Percentiles rank a stretch among this genome's conserved stretches.
phyloP scores from a whole-genome alignment of 1,140 invertebrate genomes.

The Lepidotrigona ventralis region DNA sequence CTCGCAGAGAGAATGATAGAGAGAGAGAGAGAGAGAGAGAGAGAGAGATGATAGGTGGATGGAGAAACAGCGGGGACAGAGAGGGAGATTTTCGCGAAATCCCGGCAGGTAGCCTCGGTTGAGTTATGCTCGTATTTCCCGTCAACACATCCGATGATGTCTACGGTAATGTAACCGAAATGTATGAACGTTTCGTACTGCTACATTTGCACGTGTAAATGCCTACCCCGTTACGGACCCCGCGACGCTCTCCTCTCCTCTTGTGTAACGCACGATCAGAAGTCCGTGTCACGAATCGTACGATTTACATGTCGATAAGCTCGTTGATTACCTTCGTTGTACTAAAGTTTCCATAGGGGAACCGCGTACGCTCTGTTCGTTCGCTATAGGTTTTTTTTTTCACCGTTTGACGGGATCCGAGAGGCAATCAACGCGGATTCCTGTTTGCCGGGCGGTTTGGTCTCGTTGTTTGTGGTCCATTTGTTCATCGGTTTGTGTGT shows the following conservation, averaged over 20 bases:
- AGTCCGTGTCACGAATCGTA: constrained; percentile 41
- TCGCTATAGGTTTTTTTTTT: background rate
- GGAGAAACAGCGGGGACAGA: constrained; percentile 25
- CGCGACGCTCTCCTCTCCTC: constrained; percentile 13
- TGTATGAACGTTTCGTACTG: constrained; percentile 74
- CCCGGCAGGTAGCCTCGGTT: constrained; percentile 72
- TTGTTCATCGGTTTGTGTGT: background rate
- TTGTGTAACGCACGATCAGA: constrained; percentile 30
- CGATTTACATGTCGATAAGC: constrained; percentile 48
- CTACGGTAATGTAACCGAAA: constrained; percentile 78
- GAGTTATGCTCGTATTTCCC: constrained; percentile 79
- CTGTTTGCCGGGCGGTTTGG: background rate
- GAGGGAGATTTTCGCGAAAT: constrained; percentile 71
- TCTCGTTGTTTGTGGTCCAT: constrained; percentile 13
- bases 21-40: constrained; percentile 24
- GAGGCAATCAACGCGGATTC: constrained; percentile 12
- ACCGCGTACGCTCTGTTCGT: constrained; percentile 1
- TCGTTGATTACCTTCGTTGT: constrained; percentile 29
- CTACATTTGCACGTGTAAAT: constrained; percentile 65
- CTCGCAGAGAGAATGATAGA: constrained; percentile 38
- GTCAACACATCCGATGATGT: constrained; percentile 78
- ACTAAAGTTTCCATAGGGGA: constrained; percentile 12
- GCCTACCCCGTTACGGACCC: constrained; percentile 39
- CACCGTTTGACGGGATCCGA: constrained; percentile 2
- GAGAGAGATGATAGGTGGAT: constrained; percentile 11